Base-by-base conservation (phyloP, 2,888 invertebrate species). In the Orthonevra nobilis region DNA sequence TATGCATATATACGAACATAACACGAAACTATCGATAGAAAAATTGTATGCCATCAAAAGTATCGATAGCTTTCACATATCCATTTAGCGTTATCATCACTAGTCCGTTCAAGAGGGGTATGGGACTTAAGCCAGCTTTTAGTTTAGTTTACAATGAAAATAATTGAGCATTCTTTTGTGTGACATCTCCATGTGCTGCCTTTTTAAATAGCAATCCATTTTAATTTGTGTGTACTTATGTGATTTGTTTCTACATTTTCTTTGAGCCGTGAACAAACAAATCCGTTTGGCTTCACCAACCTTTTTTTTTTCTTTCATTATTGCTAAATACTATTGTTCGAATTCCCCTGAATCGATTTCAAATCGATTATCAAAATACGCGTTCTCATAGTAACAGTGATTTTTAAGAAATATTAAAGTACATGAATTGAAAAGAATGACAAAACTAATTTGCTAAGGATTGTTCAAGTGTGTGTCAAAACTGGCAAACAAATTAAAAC, bases 401-500 rank as follows among this genome's bases (percentile, higher is more conserved):
- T n/a, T n/a, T n/a, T n/a, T n/a, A 20, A 38, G 9, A 19, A 23
- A 14, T 32, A 52, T 54, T 15, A n/a, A 40, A n/a, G 9, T 38
- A 6, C 38, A 15, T 14, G 7, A 9, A 38, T 6, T 5, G 17
- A 48, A 30, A 26, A 32, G 38, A 17, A 15, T 23, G 19, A 6
- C 10, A 26, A n/a, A 36, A 10, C 17, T 4, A 34, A 61, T 10
- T 42, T 2, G 42, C n/a, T n/a, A n/a, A n/a, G n/a, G n/a, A n/a
- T n/a, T n/a, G n/a, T n/a, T n/a, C n/a, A n/a, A n/a, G n/a, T n/a
- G n/a, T n/a, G n/a, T n/a, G n/a, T n/a, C n/a, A n/a, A n/a, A n/a
- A n/a, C n/a, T n/a, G n/a, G n/a, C n/a, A n/a, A n/a, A n/a, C 84
- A 84, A 82, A 73, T 84, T 19, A 84, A 12, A 84, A 74, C 84